A percentile compares a stretch with the other conserved stretches of the same genome.
phyloP scores from a whole-genome alignment of 37 sponge, comb jelly and placozoan species.

The Crambe crambe region DNA sequence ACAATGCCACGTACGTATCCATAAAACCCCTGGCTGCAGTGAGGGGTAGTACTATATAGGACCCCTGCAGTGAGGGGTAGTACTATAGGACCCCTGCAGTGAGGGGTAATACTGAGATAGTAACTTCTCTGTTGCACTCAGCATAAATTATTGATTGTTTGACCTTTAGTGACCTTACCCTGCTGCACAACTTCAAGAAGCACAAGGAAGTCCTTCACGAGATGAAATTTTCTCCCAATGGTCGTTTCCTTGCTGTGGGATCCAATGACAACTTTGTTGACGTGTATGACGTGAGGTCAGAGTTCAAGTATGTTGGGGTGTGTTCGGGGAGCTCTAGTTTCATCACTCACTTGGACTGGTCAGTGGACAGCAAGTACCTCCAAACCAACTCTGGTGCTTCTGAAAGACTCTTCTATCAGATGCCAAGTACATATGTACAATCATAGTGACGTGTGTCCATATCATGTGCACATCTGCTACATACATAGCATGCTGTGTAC shows the following conservation, averaged over 20 bases:
- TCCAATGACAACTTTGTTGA: slow-evolving; percentile 96
- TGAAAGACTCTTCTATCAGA: slow-evolving; percentile 84
- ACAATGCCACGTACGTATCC: slow-evolving; percentile 65
- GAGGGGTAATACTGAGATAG: no score
- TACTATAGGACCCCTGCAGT: no score
- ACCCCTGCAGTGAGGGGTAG: no score
- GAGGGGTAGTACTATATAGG: no score
- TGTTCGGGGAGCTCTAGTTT: slow-evolving; percentile 91
- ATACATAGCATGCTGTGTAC: no score
- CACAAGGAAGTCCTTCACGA: slow-evolving; percentile 94
- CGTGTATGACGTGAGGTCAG: slow-evolving; percentile 70
- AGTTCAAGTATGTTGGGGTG: slow-evolving; percentile 67
- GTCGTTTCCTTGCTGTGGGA: slow-evolving; percentile 91
- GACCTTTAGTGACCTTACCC: slow-evolving; percentile 56
- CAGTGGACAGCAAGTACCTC: slow-evolving; percentile 78
- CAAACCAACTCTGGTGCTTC: slow-evolving; percentile 94
- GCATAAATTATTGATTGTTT: no score
- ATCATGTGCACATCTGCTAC: no score
- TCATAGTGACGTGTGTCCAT: no score
- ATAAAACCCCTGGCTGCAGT: no score
- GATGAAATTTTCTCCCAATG: slow-evolving; percentile 94
- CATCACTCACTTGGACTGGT: slow-evolving; percentile 98
- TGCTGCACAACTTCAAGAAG: slow-evolving; percentile 55
- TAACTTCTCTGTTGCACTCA: no score
- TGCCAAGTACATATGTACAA: no score